phyloP scores from a whole-genome alignment of 2,888 invertebrate genomes.

The Pristionchus arcanus region DNA sequence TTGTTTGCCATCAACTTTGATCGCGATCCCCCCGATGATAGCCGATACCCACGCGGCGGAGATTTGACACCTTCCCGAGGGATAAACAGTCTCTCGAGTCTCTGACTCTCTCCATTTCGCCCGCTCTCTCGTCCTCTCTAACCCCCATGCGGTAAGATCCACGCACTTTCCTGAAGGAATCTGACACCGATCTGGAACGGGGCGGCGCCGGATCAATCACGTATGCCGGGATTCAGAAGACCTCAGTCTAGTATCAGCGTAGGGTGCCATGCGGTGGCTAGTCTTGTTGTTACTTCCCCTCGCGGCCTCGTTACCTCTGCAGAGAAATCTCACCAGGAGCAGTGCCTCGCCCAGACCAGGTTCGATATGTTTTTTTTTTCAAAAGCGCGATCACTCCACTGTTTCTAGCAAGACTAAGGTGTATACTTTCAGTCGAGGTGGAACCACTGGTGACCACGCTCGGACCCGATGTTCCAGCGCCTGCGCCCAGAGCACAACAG shows the following conservation, averaged over 20 bases:
- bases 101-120: not conserved
- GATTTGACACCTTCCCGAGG: not conserved
- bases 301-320: not conserved
- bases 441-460: not conserved
- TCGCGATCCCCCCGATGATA: not conserved
- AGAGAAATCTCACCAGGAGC: not conserved
- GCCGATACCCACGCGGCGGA: slow-evolving; percentile 30
- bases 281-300: not conserved
- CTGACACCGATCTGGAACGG: slow-evolving; percentile 1
- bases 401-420: too few species aligned
- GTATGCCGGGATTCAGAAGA: not conserved
- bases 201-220: not conserved
- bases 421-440: not conserved
- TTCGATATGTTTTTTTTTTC: not conserved
- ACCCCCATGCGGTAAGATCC: not conserved
- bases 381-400: too few species aligned
- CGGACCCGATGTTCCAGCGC: not conserved
- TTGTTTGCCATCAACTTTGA: slow-evolving; percentile 32
- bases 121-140: not conserved
- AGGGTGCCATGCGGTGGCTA: not conserved
- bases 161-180: not conserved
- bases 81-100: not conserved
- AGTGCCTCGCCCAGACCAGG: not conserved
- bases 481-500: not conserved
- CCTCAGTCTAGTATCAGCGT: not conserved